These are phyloP conservation scores for Microcaecilia unicolor DNA, from an alignment of 2,797 vertebrate species.

Conservation along the genomic window DNA sequence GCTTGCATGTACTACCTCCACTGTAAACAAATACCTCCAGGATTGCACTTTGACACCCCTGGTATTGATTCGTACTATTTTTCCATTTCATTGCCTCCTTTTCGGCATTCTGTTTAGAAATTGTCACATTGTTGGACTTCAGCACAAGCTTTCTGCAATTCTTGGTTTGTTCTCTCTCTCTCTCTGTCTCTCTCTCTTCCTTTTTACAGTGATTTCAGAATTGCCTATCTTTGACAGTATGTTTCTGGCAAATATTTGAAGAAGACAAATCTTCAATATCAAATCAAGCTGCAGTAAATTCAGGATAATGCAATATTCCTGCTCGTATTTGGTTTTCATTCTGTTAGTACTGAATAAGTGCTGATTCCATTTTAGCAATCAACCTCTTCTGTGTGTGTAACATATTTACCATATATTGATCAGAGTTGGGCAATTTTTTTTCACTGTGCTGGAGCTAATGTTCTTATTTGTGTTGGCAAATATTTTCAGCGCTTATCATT, in stretches of 20 bases:
- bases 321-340: slow-evolving; percentile 26
- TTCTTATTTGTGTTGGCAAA: slow-evolving; percentile 19
- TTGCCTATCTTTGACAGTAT: slow-evolving; percentile 31
- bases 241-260: slow-evolving; percentile 29
- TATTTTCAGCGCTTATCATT: slow-evolving; percentile 1
- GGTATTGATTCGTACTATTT: no score
- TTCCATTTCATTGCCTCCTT: no score
- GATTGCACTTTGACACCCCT: no score
- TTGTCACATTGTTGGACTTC: no score
- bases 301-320: slow-evolving; percentile 22
- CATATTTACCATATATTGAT: slow-evolving; percentile 30
- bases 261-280: slow-evolving; percentile 27
- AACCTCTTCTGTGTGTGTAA: slow-evolving; percentile 11
- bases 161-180: not conserved
- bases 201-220: slow-evolving; percentile 10
- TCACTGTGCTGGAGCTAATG: slow-evolving; percentile 3
- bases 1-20: no score
- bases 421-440: slow-evolving; percentile 20
- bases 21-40: no score
- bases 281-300: slow-evolving; percentile 13
- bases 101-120: no score
- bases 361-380: slow-evolving; percentile 24
- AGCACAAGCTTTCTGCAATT: no score
- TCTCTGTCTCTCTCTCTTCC: not conserved
- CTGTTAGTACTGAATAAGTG: slow-evolving; percentile 9